Base-by-base conservation (phyloP, 2,888 invertebrate species). In the Bhutanitis thaidina region DNA sequence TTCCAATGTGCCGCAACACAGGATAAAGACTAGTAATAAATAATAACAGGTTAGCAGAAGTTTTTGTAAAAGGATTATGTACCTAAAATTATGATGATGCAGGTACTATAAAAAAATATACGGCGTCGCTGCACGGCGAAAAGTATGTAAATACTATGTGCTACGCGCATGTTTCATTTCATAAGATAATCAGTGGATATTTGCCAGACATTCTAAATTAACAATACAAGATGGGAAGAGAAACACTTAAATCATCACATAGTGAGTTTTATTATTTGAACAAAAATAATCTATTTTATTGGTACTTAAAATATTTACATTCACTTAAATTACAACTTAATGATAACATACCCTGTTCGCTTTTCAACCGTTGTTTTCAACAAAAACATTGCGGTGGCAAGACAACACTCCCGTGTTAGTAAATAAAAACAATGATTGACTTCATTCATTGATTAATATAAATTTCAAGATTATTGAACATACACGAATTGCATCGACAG, bases 231-330 rank as follows among this genome's bases (percentile, higher is more conserved):
- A n/a, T 35, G 8, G 7, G 3, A 15, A 36, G 7, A 30, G 50
- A 80, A 81, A 77, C 61, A 67, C 56, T 38, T 55, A 58, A 63
- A 64, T 12, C 64, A 70, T 84, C 87, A 86, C 87, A 75, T 75
- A 75, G 86, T 88, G 84, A 87, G 66, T 63, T 88, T 88, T 87
- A 83, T 80, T 82, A 82, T 85, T 79, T 86, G 86, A 88, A 89
- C 88, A 88, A 86, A 88, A 86, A 87, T 87, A 86, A 73, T 86
- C 78, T 85, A 80, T 79, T 69, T 59, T 62, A 57, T 65, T 59
- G 67, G 66, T 77, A 72, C 74, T 77, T 80, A 84, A 84, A 83
- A 80, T 88, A 89, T 87, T 80, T 88, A 88, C 88, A 89, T 79
- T 82, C 72, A 65, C 81, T 83, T 85, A 85, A 58, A 66, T 69